Percentiles rank a stretch among this genome's conserved stretches.
These are phyloP conservation scores for Leptopterna dolabrata DNA, from an alignment of 2,888 invertebrate genomes.

Conservation along the genomic window DNA sequence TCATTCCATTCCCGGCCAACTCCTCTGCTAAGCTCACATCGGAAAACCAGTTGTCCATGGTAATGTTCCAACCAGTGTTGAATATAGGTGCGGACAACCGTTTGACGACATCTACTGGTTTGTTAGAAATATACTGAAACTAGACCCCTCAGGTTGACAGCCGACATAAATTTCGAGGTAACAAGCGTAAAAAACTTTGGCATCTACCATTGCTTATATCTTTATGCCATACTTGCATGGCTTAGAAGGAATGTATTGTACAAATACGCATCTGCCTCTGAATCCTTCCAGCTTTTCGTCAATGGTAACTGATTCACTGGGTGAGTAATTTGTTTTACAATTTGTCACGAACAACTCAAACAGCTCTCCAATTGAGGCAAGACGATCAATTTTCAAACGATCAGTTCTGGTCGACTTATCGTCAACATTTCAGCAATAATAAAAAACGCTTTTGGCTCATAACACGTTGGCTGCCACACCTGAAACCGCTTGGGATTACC, in stretches of 20 bases:
- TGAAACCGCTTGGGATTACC: no score
- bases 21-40: slow-evolving; percentile 62
- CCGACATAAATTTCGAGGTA: slow-evolving; percentile 56
- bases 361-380: slow-evolving; percentile 63
- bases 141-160: slow-evolving; percentile 24
- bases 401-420: background rate
- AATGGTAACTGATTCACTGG: slow-evolving; percentile 60
- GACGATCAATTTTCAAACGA: slow-evolving; percentile 56
- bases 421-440: no score
- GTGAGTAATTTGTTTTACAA: slow-evolving; percentile 61
- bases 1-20: background rate
- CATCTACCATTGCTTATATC: slow-evolving; percentile 63
- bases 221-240: slow-evolving; percentile 35
- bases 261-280: slow-evolving; percentile 62
- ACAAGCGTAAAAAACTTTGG: slow-evolving; percentile 52
- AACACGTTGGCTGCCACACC: no score
- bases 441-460: no score
- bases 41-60: slow-evolving; percentile 64
- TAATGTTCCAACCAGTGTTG: slow-evolving; percentile 64
- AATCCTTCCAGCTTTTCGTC: slow-evolving; percentile 63
- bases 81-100: slow-evolving; percentile 62
- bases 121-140: background rate
- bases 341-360: slow-evolving; percentile 64
- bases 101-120: slow-evolving; percentile 63
- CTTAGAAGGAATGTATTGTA: slow-evolving; percentile 61